Percentiles rank a stretch among this genome's conserved stretches.
phyloP scores from a whole-genome alignment of 2,797 vertebrate genomes.

The Epinephelus coioides region DNA sequence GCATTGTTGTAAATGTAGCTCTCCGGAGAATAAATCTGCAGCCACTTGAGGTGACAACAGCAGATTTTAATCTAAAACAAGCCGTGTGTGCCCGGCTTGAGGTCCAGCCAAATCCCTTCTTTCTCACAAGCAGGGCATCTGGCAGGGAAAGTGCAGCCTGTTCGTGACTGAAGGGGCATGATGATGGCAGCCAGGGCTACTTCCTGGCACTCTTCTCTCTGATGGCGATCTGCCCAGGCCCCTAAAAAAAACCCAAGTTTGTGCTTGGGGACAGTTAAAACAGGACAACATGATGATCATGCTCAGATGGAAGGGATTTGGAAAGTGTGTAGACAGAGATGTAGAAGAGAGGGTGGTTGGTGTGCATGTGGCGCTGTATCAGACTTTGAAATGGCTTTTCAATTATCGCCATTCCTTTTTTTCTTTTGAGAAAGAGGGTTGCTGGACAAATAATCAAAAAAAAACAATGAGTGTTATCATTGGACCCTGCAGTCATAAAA shows the following conservation, averaged over 20 bases:
- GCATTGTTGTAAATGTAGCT: background rate
- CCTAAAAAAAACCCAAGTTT: constrained; percentile 42
- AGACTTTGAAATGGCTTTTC: background rate
- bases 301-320: constrained; percentile 61
- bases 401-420: no score
- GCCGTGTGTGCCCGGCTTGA: constrained; percentile 17
- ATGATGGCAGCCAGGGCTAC: constrained; percentile 36
- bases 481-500: no score
- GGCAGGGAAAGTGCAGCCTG: constrained; percentile 23
- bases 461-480: no score
- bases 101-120: constrained; percentile 16
- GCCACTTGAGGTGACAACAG: constrained; percentile 28
- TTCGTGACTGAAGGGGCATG: constrained; percentile 35
- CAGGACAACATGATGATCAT: constrained; percentile 31
- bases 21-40: constrained; percentile 27
- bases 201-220: constrained; percentile 32
- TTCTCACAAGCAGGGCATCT: constrained; percentile 39
- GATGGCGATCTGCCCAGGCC: constrained; percentile 25
- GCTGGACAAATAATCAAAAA: no score
- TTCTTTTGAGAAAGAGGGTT: no score
- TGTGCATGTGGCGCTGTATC: constrained; percentile 1
- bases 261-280: constrained; percentile 48
- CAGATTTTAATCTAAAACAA: constrained; percentile 49
- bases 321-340: constrained; percentile 13
- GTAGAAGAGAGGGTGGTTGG: background rate